phyloP scores from a whole-genome alignment of 2,113 vertebrate species.

The Pimephales promelas region DNA sequence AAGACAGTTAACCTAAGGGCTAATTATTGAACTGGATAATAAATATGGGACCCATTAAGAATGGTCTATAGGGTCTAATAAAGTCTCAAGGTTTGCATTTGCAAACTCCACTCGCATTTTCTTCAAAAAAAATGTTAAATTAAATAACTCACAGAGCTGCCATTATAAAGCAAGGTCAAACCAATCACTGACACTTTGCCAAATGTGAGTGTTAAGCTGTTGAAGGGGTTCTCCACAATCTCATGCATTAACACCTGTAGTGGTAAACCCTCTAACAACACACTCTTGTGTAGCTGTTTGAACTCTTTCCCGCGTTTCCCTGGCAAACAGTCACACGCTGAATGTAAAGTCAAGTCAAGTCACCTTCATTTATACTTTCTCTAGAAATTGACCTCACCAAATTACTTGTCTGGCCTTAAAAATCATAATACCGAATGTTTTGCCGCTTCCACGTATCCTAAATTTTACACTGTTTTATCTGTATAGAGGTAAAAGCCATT shows the following conservation, averaged over 20 bases:
- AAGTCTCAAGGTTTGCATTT: neutral
- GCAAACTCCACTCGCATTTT: neutral
- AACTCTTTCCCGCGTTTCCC: neutral
- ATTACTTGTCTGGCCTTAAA: too few species aligned
- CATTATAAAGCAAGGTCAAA: neutral
- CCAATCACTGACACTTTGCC: neutral
- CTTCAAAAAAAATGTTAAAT: neutral
- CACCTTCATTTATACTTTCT: too few species aligned
- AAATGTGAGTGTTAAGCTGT: neutral
- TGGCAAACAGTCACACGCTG: neutral
- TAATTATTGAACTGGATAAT: too few species aligned
- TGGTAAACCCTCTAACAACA: neutral
- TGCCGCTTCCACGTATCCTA: too few species aligned
- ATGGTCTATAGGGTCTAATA: too few species aligned
- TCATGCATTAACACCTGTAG: neutral
- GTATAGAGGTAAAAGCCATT: neutral
- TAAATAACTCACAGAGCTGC: neutral
- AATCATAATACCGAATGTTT: too few species aligned
- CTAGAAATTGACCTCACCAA: too few species aligned
- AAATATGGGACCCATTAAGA: too few species aligned
- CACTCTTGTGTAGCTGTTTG: neutral
- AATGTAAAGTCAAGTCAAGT: constrained; percentile 9
- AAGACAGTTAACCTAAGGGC: too few species aligned
- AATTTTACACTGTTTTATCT: too few species aligned
- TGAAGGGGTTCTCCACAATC: neutral